Conservation (phyloP, 1,140 invertebrate species). For the Frieseomelitta varia region DNA sequence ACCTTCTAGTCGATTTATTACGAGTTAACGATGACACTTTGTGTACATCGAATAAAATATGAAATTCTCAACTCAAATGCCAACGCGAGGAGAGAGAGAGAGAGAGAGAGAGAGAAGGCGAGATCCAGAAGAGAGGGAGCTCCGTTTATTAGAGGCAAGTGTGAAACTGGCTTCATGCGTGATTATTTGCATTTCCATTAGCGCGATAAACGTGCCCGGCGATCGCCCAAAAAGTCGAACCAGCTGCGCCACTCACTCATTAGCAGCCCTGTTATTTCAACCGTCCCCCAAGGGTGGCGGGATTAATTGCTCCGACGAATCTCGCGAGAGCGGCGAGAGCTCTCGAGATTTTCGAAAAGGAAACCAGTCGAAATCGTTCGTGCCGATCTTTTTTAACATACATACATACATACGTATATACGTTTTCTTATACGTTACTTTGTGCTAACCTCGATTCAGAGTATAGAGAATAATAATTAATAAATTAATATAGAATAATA, state of each 20-base stretch:
- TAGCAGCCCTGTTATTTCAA: conserved; percentile 49
- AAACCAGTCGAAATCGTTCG: background rate
- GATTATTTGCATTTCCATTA: conserved; percentile 74
- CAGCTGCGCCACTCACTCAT: conserved; percentile 35
- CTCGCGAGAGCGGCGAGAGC: background rate
- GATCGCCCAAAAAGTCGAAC: conserved; percentile 56
- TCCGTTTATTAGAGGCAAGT: conserved; percentile 65
- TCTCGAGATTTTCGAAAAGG: background rate
- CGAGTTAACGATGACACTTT: too few relatives aligned
- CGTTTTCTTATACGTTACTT: too few relatives aligned
- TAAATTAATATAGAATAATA: too few relatives aligned
- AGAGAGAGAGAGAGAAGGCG: conserved; percentile 58
- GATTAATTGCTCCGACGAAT: conserved; percentile 29
- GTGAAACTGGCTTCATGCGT: conserved; percentile 59
- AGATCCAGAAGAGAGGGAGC: conserved; percentile 3
- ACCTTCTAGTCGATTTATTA: too few relatives aligned
- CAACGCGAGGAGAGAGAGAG: background rate
- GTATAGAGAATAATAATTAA: too few relatives aligned
- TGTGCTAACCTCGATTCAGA: too few relatives aligned
- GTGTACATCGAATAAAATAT: background rate
- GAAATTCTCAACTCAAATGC: conserved; percentile 52
- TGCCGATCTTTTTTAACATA: background rate
- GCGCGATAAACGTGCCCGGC: conserved; percentile 64
- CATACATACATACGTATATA: too few relatives aligned
- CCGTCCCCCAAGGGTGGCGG: conserved; percentile 37